Percentiles rank a stretch among this genome's conserved stretches.
These are phyloP conservation scores for Sarcophaga caerulescens DNA, from an alignment of 2,888 invertebrate species.

Conservation along the genomic window DNA sequence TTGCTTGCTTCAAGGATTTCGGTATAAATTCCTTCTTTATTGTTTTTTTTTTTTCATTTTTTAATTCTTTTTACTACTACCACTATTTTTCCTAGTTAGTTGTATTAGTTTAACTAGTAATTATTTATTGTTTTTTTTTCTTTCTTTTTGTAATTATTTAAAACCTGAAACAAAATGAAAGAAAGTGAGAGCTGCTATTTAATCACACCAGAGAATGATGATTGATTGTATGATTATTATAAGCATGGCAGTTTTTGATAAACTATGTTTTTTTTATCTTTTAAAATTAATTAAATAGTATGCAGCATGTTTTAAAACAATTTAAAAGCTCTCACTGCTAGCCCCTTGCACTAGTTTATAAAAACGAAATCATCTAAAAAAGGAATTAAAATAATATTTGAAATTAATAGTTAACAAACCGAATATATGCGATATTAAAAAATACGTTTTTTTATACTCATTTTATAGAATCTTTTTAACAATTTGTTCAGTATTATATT, in stretches of 20 bases:
- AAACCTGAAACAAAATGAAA: background rate
- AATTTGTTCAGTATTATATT: too few relatives aligned
- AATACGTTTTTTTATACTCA: too few relatives aligned
- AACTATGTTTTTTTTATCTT: background rate
- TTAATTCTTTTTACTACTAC: slow-evolving; percentile 53
- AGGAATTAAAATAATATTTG: background rate
- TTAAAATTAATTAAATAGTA: background rate
- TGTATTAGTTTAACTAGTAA: slow-evolving; percentile 50
- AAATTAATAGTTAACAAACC: too few relatives aligned
- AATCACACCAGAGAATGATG: slow-evolving; percentile 22
- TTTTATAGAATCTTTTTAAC: too few relatives aligned
- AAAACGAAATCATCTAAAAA: slow-evolving; percentile 2
- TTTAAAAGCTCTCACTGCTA: background rate
- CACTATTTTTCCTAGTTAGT: slow-evolving; percentile 40
- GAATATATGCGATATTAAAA: too few relatives aligned
- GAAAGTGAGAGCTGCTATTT: slow-evolving; percentile 41
- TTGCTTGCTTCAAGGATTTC: slow-evolving; percentile 80
- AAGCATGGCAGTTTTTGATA: slow-evolving; percentile 27
- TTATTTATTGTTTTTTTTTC: slow-evolving; percentile 41
- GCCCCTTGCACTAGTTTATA: background rate
- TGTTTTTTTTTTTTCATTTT: slow-evolving; percentile 52
- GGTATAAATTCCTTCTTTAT: slow-evolving; percentile 74
- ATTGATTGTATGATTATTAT: slow-evolving; percentile 2
- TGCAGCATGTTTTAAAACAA: slow-evolving; percentile 22
- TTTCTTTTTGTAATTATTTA: slow-evolving; percentile 8